These are phyloP conservation scores for Coptodon rendalli DNA, from an alignment of 2,113 vertebrate genomes.

Conservation along the genomic window DNA sequence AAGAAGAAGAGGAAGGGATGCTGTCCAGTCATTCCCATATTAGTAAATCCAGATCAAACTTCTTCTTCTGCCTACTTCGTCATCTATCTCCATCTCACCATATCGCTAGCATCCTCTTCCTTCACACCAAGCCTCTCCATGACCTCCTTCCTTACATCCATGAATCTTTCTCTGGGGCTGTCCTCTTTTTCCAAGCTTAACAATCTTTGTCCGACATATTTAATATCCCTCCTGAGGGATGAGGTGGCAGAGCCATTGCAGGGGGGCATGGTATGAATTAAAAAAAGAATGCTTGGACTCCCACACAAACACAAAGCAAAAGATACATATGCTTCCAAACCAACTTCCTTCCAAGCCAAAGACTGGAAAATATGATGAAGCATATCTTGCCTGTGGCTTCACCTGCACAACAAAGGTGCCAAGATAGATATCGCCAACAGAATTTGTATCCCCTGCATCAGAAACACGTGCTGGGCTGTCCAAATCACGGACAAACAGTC, in stretches of 20 bases:
- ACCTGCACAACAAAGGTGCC: not conserved
- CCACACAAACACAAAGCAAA: not conserved
- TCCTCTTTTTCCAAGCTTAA: not conserved
- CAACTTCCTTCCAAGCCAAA: not conserved
- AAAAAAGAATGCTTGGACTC: not conserved
- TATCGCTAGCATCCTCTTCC: not conserved
- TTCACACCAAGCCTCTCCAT: not conserved
- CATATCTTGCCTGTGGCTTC: not conserved
- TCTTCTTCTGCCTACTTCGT: not conserved
- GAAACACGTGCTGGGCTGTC: not conserved
- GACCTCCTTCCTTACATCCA: not conserved
- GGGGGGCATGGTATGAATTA: not conserved
- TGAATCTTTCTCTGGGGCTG: not conserved
- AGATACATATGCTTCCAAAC: not conserved
- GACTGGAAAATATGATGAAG: not conserved
- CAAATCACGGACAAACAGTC: no score
- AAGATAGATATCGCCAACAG: not conserved
- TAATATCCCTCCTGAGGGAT: not conserved
- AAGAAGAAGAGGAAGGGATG: not conserved
- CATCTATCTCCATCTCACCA: not conserved
- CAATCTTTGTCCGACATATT: not conserved
- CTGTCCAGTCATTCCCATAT: not conserved
- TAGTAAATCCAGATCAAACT: not conserved
- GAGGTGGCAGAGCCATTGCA: not conserved
- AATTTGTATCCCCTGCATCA: not conserved